Conservation (phyloP, 2,797 vertebrate species). For the Luscinia megarhynchos region DNA sequence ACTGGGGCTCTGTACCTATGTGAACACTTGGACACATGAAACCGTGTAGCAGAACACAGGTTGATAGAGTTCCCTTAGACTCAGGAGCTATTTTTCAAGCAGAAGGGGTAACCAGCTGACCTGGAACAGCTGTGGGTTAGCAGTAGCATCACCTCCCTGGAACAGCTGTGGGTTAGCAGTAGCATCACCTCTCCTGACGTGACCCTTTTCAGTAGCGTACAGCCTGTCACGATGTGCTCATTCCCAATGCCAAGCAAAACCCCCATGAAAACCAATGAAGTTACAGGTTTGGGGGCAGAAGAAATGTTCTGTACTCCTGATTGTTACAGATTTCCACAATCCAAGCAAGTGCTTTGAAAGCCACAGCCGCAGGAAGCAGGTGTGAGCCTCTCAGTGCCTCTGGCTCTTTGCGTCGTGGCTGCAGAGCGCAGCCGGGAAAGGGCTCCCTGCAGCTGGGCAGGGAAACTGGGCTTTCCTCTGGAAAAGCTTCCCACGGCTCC, state of each 20-base stretch:
- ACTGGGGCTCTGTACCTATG: background rate
- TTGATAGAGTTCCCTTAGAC: background rate
- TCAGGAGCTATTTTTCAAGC: background rate
- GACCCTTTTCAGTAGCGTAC: rapidly evolving
- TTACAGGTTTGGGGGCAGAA: background rate
- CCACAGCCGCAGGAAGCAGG: background rate
- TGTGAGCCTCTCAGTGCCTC: background rate
- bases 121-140: background rate
- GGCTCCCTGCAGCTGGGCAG: background rate
- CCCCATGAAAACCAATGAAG: background rate
- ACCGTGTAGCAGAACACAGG: background rate
- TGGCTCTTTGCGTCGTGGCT: rapidly evolving
- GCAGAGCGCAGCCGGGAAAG: background rate
- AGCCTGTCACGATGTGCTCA: background rate
- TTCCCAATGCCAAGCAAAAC: background rate
- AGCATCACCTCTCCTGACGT: background rate
- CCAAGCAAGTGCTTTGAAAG: background rate
- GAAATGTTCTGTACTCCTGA: background rate
- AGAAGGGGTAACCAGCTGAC: background rate
- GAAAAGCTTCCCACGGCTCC: background rate
- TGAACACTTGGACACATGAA: background rate
- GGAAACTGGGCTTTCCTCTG: background rate
- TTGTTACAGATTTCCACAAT: background rate
- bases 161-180: background rate
- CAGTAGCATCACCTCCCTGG: background rate